Base-by-base conservation (phyloP, 2,888 invertebrate species). In the Scaptomyza reducta region DNA sequence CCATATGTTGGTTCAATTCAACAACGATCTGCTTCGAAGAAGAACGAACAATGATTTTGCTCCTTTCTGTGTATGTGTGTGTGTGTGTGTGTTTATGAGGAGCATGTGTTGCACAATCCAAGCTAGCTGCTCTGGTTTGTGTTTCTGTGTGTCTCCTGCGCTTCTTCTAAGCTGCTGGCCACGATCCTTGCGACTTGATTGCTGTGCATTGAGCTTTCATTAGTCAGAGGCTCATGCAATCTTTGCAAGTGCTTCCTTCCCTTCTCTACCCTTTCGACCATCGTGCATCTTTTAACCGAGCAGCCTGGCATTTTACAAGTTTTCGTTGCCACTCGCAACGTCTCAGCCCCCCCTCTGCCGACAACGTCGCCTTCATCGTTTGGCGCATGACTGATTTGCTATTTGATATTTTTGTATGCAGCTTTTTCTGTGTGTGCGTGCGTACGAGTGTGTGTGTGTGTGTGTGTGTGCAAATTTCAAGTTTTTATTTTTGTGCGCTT, bases 381-480 rank as follows among this genome's bases (percentile, higher is more conserved):
- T 63, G 61, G 63, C 74, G 78, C 81, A 87, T 88, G 87, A 89
- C 84, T 87, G 88, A 89, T 88, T 87, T 88, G 87, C 87, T 84
- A 87, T 87, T 87, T 87, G 81, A 87, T 87, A 88, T 87, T 80
- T 81, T 67, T 63, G 64, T 57, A 54, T 59, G 68, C 62, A 59
- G 29, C 31, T 47, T 47, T 47, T 11, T 18, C 7, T 38, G 3
- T 51, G 41, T 45, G 40, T 54, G 29, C 4, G 2, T 51, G 44
- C 42, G 40, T 54, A 25, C 4, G 2, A 47, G 44, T 45, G 35
- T 55, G 29, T 61, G 47, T 31, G 50, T 51, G 46, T 49, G 45
- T 59, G 27, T 64, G 13, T 38, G 61, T 70, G 56, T 63, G 60
- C 54, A 61, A 67, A 62, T 83, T 87, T 88, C 73, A 59, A 57